phyloP scores from a whole-genome alignment of 2,797 vertebrate species.

The Rhyacichthys aspro region DNA sequence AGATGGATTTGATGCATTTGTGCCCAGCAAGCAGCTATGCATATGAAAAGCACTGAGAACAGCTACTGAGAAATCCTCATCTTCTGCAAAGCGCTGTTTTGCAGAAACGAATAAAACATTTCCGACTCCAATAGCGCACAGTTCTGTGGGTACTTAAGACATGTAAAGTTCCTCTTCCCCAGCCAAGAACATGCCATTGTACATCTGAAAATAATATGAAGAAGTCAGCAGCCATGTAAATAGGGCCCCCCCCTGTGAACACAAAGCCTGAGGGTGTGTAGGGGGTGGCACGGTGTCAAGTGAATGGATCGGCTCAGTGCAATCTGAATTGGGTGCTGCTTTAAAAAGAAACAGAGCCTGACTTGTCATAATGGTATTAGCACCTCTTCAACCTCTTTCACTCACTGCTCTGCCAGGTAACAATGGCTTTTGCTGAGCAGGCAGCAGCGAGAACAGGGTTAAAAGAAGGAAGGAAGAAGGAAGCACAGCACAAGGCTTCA shows the following conservation, averaged over 20 bases:
- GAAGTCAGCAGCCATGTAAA: slow-evolving; percentile 44
- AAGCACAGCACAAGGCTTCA: slow-evolving; percentile 16
- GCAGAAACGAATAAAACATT: slow-evolving; percentile 35
- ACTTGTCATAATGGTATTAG: slow-evolving; percentile 49
- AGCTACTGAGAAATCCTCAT: slow-evolving; percentile 27
- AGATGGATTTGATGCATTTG: slow-evolving; percentile 23
- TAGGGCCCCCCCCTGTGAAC: slow-evolving; percentile 38
- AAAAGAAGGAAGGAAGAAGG: slow-evolving; percentile 35
- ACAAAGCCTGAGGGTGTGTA: slow-evolving; percentile 37
- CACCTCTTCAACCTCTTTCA: slow-evolving; percentile 41
- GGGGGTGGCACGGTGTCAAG: slow-evolving; percentile 44
- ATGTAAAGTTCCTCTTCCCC: slow-evolving; percentile 39
- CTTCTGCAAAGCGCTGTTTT: slow-evolving; percentile 32
- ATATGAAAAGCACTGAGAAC: slow-evolving; percentile 34
- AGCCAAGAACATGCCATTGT: slow-evolving; percentile 53
- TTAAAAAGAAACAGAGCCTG: slow-evolving; percentile 42
- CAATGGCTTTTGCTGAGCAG: slow-evolving; percentile 50
- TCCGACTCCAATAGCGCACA: slow-evolving; percentile 21
- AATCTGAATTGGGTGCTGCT: slow-evolving; percentile 38
- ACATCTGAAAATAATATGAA: slow-evolving; percentile 54
- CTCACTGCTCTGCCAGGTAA: slow-evolving; percentile 43
- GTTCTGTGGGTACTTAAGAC: slow-evolving; percentile 45
- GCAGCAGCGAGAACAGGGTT: slow-evolving; percentile 14
- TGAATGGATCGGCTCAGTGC: slow-evolving; percentile 48
- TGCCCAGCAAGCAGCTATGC: slow-evolving; percentile 35